phyloP scores from a whole-genome alignment of 2,888 invertebrate genomes.

The Camponotus fellah region DNA sequence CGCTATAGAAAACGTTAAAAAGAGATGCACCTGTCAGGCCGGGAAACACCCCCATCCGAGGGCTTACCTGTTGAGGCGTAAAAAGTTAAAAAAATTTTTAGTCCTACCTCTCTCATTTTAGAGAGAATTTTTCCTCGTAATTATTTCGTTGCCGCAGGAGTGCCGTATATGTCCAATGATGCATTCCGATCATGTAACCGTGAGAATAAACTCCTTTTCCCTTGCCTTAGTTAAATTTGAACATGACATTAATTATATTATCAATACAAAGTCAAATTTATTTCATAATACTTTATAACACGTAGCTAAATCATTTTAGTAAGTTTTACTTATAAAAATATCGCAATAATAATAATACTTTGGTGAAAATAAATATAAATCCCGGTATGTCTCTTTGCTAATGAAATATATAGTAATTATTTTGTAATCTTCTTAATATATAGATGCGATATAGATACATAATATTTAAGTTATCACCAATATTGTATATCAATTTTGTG shows the following conservation, averaged over 20 bases:
- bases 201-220: conserved; percentile 56
- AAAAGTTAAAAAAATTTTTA: conserved; percentile 74
- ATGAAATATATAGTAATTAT: background rate
- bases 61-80: conserved; percentile 77
- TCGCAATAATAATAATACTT: background rate
- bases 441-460: background rate
- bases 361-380: background rate
- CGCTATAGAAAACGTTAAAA: conserved; percentile 60
- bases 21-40: conserved; percentile 81
- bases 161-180: background rate
- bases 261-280: background rate
- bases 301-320: background rate
- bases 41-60: conserved; percentile 79
- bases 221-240: background rate
- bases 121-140: conserved; percentile 71
- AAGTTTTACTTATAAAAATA: background rate
- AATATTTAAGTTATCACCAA: background rate
- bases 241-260: background rate
- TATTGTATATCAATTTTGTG: background rate
- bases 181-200: conserved; percentile 55
- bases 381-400: background rate
- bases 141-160: conserved; percentile 59
- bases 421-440: background rate
- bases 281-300: background rate
- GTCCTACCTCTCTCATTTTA: background rate